Evolutionary conservation across 2,113 vertebrate species (phyloP).

Genomic region (Theristicus caerulescens): DNA sequence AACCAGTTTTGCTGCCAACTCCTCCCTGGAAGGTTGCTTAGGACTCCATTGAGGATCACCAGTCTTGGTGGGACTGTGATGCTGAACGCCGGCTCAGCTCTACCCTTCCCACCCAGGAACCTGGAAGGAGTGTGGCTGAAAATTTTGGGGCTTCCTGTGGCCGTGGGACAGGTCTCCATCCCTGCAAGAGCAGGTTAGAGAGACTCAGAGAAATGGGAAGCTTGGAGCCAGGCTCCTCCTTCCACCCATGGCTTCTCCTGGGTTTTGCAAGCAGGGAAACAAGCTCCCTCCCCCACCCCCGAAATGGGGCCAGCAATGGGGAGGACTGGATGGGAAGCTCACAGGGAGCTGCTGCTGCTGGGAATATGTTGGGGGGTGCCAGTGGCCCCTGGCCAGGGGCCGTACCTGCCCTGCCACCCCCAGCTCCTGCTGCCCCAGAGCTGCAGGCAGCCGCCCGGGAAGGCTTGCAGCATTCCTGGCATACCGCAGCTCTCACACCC

Average conservation of each 20-base stretch:
- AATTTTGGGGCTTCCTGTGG: accelerated
- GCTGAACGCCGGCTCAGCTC: background rate
- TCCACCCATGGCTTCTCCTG: background rate
- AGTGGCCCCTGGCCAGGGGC: background rate
- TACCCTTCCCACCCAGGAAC: background rate
- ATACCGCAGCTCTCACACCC: constrained; percentile 25
- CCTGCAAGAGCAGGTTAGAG: background rate
- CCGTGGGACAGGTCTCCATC: background rate
- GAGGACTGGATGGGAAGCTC: background rate
- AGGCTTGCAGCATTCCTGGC: constrained; percentile 58
- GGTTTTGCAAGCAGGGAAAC: background rate
- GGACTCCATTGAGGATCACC: accelerated
- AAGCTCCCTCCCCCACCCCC: background rate
- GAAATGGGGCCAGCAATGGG: accelerated
- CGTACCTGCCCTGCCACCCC: background rate
- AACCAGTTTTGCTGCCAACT: background rate
- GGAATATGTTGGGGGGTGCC: background rate
- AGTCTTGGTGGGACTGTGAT: accelerated
- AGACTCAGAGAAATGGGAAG: background rate
- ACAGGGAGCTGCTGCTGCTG: background rate
- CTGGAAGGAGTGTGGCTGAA: background rate
- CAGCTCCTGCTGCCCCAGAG: background rate
- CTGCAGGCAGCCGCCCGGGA: background rate
- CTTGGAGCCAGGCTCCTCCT: background rate
- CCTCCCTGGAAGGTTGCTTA: background rate